A percentile compares a stretch with the other conserved stretches of the same genome.
These are phyloP conservation scores for Patella ulyssiponensis DNA, from an alignment of 2,888 invertebrate genomes.

Conservation along the genomic window DNA sequence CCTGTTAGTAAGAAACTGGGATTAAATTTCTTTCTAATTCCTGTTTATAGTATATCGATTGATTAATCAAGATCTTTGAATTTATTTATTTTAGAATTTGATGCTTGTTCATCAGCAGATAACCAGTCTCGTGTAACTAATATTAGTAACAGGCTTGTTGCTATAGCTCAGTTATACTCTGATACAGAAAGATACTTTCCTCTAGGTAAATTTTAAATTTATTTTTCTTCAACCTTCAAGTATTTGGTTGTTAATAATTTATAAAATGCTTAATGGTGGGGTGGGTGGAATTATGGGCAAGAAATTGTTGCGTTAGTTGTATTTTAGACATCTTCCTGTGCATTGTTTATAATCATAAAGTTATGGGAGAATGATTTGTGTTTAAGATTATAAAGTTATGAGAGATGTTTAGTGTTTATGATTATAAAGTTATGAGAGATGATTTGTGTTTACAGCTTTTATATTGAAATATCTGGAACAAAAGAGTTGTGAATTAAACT, in stretches of 20 bases:
- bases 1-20: too few relatives aligned
- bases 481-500: slow-evolving; percentile 63
- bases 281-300: too few relatives aligned
- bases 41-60: background rate
- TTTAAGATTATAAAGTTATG: slow-evolving; percentile 24
- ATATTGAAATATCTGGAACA: slow-evolving; percentile 71
- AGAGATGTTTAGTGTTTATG: background rate
- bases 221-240: too few relatives aligned
- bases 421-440: background rate
- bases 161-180: slow-evolving; percentile 84
- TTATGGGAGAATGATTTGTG: slow-evolving; percentile 9
- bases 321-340: background rate
- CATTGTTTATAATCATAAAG: background rate
- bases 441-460: slow-evolving; percentile 63
- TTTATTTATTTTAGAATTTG: slow-evolving; percentile 30
- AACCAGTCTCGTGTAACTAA: slow-evolving; percentile 68
- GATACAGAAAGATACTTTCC: slow-evolving; percentile 91
- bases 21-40: too few relatives aligned
- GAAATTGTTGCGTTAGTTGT: background rate
- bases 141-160: slow-evolving; percentile 79
- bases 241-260: too few relatives aligned
- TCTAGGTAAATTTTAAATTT: slow-evolving; percentile 77
- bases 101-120: slow-evolving; percentile 20
- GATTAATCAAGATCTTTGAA: background rate
- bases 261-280: too few relatives aligned